Evolutionary conservation across 2,797 vertebrate genomes (phyloP), one percentile per base, ranked within the genome.

Genomic region (Oreortyx pictus): DNA sequence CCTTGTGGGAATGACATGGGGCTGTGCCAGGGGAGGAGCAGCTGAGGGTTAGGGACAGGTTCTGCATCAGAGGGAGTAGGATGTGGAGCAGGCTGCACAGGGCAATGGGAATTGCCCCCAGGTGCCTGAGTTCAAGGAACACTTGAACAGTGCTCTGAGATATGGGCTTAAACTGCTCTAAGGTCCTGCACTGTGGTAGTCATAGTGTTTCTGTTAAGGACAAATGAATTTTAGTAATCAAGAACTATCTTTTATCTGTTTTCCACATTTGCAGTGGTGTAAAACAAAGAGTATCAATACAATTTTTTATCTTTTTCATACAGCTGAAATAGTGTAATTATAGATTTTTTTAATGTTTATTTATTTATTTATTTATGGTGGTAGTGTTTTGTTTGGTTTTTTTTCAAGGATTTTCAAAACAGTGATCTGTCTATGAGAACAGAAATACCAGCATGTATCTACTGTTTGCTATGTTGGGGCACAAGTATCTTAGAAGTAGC

Each of bases 281-380:
- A 82, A 62, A 62, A 6, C 35, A 67, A 57, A 57, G 33, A 52
- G 43, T 57, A 76, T 71, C 47, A 12, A 9, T 54, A 25, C 2
- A 65, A 11, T 25, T 54, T 79, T 61, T 76, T 65, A 8, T 57
- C 29, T 11, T 76, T 88, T 85, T 50, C 20, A 8, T 57, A 43
- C 6, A 71, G 17, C 13, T 76, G 25, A 77, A 82, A 56, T 44
- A 19, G 5, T 78, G 8, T 29, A 52, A 52, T 27, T 59, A 20
- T 5, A 27, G 4, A 2, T 18, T 25, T 57, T 25, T 44, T 44
- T 0, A 37, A 37, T 37, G 37, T 0, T 33, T 12, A 39, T 39
- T 39, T 39, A 39, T 39, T 39, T 39, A 39, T 39, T 39, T 39
- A 39, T 39, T 39, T 39, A 39, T 39, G 49, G 27, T 56, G 44